Base-by-base conservation (phyloP, 2,888 invertebrate species). In the Agrochola litura region DNA sequence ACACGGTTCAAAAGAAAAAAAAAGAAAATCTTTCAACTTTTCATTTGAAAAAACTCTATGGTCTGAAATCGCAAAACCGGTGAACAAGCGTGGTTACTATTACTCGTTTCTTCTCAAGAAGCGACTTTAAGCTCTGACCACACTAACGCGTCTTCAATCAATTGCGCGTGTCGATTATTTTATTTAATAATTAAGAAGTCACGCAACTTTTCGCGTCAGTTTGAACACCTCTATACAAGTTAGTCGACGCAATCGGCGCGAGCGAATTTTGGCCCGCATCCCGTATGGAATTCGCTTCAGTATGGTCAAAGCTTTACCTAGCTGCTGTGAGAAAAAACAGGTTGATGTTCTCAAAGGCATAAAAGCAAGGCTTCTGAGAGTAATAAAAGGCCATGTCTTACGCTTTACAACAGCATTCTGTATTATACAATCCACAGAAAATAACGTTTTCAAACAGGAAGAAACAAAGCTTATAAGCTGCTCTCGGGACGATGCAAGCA, bases 401-500 rank as follows among this genome's bases (percentile, higher is more conserved):
- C 19, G 19, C 10, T 65, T 52, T 65, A 81, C 37, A 61, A 37
- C 43, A 76, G 37, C 76, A 75, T n/a, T 46, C 43, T 25, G 43
- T 77, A 70, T 61, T 70, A 69, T 22, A 81, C 25, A 54, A 81
- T 68, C 37, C 56, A 25, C 19, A 56, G 52, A 83, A 82, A 73
- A 70, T 67, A 69, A 70, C 73, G 54, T 73, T 73, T 70, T 67
- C 30, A 64, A 64, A 54, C 46, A 37, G 41, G 37, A 74, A 65
- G 22, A 79, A 82, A 58, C 65, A 60, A 63, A 83, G 66, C 60
- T 66, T 22, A 22, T 84, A 84, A 82, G 82, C 80, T 41, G 71
- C 82, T 82, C 84, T 79, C 60, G 22, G 14, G 9, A 46, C 73
- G 30, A 41, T 64, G 80, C 80, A 71, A 84, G 81, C 81, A 52